Evolutionary conservation across 2,797 vertebrate species (phyloP), one percentile per base, ranked within the genome.

Genomic region (Dicrostonyx torquatus): DNA sequence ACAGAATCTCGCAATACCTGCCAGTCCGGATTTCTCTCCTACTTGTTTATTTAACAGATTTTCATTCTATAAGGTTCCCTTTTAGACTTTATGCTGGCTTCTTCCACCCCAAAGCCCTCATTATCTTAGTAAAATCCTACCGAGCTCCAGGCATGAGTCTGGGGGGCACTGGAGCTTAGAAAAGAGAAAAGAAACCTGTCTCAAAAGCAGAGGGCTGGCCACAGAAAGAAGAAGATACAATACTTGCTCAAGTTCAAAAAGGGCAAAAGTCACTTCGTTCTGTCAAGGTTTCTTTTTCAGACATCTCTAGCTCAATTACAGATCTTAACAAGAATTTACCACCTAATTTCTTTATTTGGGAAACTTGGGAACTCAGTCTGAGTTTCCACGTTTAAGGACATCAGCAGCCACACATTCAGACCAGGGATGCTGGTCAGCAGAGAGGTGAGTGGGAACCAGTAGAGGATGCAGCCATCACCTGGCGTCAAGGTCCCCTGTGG

Each of bases 61-160:
- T 78, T 93, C 87, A 83, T 90, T 87, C 70, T 78, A 60, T 66
- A 76, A 43, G 26, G 55, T 85, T 87, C 58, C 45, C 87, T 92
- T 83, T 96, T 48, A 80, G 43, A 64, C 45, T 89, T 94, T 68
- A 72, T 13, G 9, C 93, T 94, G 76, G 58, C 20, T 90, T 64
- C 48, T 77, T 88, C 88, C 5, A 58, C 53, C 60, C 80, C 26
- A 24, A 84, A 77, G 24, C 48, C 66, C 73, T 91, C 85, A 86
- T 95, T 89, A 88, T 76, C 34, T 95, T 93, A 53, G 75, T 64
- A 94, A 96, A 90, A 82, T 79, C 88, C n/a, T 93, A 58, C 88
- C 78, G 50, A 80, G 34, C 76, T 87, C n/a, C n/a, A 64, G 86
- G 70, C 84, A 70, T 87, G n/a, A 82, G 87, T 31, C 20, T 11